phyloP scores from a whole-genome alignment of 2,797 vertebrate genomes.

The Cirrhinus mrigala region DNA sequence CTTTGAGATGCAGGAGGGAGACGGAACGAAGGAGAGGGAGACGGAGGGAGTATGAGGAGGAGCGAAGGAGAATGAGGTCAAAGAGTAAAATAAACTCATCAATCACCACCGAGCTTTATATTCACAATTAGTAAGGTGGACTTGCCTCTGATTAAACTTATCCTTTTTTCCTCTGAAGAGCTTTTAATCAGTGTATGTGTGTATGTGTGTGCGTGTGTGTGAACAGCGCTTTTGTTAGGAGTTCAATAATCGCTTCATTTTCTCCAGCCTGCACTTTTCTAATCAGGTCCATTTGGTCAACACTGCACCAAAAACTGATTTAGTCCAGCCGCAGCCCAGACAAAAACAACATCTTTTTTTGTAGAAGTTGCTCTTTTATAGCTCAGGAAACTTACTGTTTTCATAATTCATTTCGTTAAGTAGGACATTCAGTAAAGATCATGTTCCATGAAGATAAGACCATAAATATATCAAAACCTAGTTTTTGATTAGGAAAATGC shows the following conservation, averaged over 20 bases:
- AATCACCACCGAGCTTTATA: slow-evolving; percentile 72
- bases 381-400: background rate
- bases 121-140: slow-evolving; percentile 63
- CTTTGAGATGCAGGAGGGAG: slow-evolving; percentile 21
- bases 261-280: background rate
- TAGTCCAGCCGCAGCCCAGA: background rate
- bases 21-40: slow-evolving; percentile 16
- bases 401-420: background rate
- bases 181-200: slow-evolving; percentile 74
- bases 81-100: slow-evolving; percentile 73
- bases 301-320: background rate
- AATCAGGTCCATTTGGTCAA: slow-evolving; percentile 31
- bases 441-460: no score
- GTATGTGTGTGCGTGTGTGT: slow-evolving; percentile 3
- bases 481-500: no score
- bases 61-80: slow-evolving; percentile 44
- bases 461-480: no score
- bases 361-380: background rate
- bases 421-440: no score
- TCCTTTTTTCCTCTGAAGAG: slow-evolving; percentile 66
- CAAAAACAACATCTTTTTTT: background rate
- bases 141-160: slow-evolving; percentile 71
- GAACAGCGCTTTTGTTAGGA: background rate
- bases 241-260: slow-evolving; percentile 32
- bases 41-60: slow-evolving; percentile 15